Evolutionary conservation across 2,797 vertebrate genomes (phyloP).

Genomic region (Anguilla marmorata): DNA sequence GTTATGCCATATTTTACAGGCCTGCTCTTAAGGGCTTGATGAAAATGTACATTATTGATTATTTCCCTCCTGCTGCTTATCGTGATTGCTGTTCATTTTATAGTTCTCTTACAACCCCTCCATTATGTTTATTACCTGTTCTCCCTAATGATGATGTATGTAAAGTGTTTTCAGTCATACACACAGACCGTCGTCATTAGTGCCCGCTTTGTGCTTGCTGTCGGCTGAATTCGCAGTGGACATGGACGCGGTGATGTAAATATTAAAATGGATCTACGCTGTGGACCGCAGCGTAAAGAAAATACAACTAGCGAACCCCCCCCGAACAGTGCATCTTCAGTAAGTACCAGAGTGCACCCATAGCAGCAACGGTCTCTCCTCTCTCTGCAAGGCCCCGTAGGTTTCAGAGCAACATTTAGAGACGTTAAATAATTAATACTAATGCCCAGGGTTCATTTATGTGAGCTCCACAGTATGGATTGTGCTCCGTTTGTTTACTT

Average conservation of each 20-base stretch:
- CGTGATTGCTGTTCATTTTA: conserved; percentile 16
- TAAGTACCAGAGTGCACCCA: not conserved
- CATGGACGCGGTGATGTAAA: not conserved
- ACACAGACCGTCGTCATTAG: not conserved
- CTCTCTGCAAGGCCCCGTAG: not conserved
- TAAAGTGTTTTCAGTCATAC: conserved; percentile 11
- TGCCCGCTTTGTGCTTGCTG: not conserved
- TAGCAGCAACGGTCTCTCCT: too few relatives aligned
- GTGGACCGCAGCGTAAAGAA: not conserved
- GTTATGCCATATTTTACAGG: not conserved
- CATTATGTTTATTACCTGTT: conserved; percentile 22
- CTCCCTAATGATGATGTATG: conserved; percentile 3
- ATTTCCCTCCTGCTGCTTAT: conserved; percentile 7
- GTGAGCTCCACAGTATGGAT: not conserved
- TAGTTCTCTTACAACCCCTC: conserved; percentile 5
- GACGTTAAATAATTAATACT: not conserved
- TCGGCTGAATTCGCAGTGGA: not conserved
- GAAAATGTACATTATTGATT: conserved; percentile 8
- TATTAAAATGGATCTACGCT: not conserved
- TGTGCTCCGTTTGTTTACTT: not conserved
- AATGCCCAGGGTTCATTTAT: not conserved
- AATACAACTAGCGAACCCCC: not conserved
- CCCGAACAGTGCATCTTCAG: not conserved
- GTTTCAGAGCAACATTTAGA: not conserved
- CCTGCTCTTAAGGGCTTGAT: not conserved